phyloP scores from a whole-genome alignment of 2,113 vertebrate genomes.

The Strix uralensis region DNA sequence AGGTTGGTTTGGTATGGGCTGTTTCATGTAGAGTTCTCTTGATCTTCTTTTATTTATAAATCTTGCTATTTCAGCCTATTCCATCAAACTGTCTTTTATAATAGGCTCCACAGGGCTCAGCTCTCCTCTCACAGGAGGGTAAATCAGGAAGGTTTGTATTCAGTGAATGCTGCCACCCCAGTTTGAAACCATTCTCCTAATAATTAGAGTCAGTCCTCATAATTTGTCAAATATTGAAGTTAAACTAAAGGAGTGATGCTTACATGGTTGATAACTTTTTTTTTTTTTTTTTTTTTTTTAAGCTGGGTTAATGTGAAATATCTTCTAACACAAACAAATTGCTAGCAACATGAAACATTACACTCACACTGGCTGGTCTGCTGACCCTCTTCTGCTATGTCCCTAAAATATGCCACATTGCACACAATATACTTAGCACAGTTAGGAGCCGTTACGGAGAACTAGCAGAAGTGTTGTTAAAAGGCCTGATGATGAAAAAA shows the following conservation, averaged over 20 bases:
- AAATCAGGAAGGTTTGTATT: neutral
- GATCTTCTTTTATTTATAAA: conserved; percentile 19
- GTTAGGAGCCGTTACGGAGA: conserved; percentile 13
- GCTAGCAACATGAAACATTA: neutral
- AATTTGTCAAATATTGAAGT: neutral
- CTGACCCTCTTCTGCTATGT: neutral
- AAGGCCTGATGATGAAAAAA: neutral
- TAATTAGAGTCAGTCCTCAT: neutral
- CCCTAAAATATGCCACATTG: conserved; percentile 9
- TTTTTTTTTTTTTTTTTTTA: neutral
- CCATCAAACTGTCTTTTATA: conserved; percentile 1
- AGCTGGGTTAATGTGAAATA: neutral
- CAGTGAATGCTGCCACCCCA: neutral
- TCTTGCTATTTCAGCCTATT: neutral
- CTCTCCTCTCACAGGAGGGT: neutral
- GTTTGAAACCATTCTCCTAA: neutral
- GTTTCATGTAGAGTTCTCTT: conserved; percentile 7
- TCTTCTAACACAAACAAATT: neutral
- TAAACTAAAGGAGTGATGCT: neutral
- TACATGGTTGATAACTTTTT: neutral
- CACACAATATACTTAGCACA: conserved; percentile 24
- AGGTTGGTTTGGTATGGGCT: neutral
- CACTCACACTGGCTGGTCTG: neutral
- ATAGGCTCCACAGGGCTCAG: conserved; percentile 8
- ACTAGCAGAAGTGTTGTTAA: neutral